These are phyloP conservation scores for Eira barbara DNA, from an alignment of 2,113 vertebrate genomes.

Conservation along the genomic window DNA sequence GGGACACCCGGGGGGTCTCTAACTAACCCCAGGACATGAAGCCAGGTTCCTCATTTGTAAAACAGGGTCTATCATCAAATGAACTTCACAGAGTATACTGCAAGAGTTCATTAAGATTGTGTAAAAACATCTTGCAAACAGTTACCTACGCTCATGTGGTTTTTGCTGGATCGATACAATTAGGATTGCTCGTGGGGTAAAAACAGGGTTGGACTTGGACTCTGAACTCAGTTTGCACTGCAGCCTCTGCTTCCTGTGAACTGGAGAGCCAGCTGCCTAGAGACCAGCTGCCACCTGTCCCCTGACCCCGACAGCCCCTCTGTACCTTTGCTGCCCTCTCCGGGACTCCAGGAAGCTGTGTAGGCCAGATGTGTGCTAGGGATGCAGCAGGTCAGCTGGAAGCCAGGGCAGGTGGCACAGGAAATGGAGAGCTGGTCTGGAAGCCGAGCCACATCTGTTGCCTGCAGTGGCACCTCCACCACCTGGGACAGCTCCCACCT, in stretches of 20 bases:
- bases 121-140: background rate
- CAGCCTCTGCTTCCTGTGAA: background rate
- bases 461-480: conserved; percentile 45
- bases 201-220: background rate
- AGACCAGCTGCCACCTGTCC: background rate
- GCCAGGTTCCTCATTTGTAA: background rate
- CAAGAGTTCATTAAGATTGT: background rate
- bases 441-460: conserved; percentile 16
- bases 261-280: background rate
- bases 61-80: background rate
- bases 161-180: background rate
- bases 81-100: background rate
- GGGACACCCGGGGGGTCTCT: background rate
- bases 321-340: conserved; percentile 24
- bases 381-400: conserved; percentile 74
- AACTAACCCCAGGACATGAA: background rate
- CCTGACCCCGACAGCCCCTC: background rate
- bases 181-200: background rate
- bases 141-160: background rate
- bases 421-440: conserved; percentile 60
- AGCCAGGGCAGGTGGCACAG: background rate
- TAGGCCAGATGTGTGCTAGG: conserved; percentile 15
- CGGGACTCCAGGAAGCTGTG: conserved; percentile 60
- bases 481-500: conserved; percentile 14
- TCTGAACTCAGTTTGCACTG: background rate